Percentiles rank a stretch among this genome's conserved stretches.
phyloP scores from a whole-genome alignment of 2,797 vertebrate species.

The Chaetophractus vellerosus region DNA sequence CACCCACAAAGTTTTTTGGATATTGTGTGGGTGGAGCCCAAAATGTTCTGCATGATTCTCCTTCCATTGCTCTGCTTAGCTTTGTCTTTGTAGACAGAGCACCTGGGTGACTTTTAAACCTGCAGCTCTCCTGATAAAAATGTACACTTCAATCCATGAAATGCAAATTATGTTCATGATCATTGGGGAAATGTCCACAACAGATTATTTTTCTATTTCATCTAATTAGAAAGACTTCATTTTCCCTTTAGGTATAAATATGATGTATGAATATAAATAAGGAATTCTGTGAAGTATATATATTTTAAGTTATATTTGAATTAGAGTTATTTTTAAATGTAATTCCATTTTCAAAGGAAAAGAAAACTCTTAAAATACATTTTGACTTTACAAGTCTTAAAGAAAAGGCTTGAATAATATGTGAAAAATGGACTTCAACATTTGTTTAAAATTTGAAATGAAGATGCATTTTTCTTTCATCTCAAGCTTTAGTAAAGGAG shows the following conservation, averaged over 20 bases:
- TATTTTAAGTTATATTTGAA: slow-evolving; percentile 17
- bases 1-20: neutral
- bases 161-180: slow-evolving; percentile 25
- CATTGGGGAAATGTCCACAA: neutral
- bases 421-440: slow-evolving; percentile 42
- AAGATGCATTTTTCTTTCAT: slow-evolving; percentile 68
- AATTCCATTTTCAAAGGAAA: slow-evolving; percentile 32
- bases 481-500: slow-evolving; percentile 59
- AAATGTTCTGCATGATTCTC: neutral
- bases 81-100: slow-evolving; percentile 13
- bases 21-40: neutral
- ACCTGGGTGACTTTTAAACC: neutral
- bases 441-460: slow-evolving; percentile 73
- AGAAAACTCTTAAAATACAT: slow-evolving; percentile 32
- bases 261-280: neutral
- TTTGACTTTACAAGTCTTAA: slow-evolving; percentile 9
- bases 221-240: slow-evolving; percentile 43
- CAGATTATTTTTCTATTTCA: neutral
- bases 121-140: neutral
- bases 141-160: neutral
- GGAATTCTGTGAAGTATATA: neutral
- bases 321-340: slow-evolving; percentile 37
- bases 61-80: neutral
- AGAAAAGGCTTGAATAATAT: slow-evolving; percentile 44
- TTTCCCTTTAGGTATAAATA: slow-evolving; percentile 62